Evolutionary conservation across 1,140 invertebrate genomes (phyloP), one percentile per base, ranked within the genome.

Genomic region (Papilio polyxenes): DNA sequence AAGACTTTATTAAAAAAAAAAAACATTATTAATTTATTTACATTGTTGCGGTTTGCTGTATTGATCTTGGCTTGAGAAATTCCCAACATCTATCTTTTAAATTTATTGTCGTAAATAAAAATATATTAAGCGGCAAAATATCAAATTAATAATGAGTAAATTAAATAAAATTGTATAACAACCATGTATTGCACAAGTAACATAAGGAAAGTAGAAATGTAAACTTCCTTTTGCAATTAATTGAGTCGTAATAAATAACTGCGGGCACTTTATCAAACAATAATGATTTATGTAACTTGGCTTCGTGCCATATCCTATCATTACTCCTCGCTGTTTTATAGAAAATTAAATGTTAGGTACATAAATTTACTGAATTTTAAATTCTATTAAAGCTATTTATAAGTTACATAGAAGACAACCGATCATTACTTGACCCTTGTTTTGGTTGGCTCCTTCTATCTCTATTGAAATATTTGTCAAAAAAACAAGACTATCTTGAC

Each of bases 241-340:
- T 76, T 79, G 53, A 40, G 23, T 15, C 44, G 37, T 79, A 59
- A 79, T 53, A 59, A 79, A 69, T 80, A 80, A 65, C 31, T 69
- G 65, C 31, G 31, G 48, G 62, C 49, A 59, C 40, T 65, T 65
- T 80, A 80, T 80, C 78, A 44, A 48, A 80, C 78, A 65, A 65
- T 44, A 37, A 80, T 80, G 78, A 80, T 80, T 80, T 51, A 80
- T 80, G n/a, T 69, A 23, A 8, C 31, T 65, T 80, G 78, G 59
- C 78, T 37, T 8, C 49, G 56, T 13, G 78, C 78, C 59, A 65
- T 80, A 48, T 48, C 78, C 78, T 80, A 65, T 49, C 59, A 65
- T 65, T 79, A 80, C 49, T 80, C 59, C 56, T 80, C 48, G 44
- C 44, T n/a, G 31, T 53, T 59, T 78, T 13, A 78, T 78, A 78